Evolutionary conservation across 2,113 vertebrate genomes (phyloP), one percentile per base, ranked within the genome.

Genomic region (Gymnocephalus cernua): DNA sequence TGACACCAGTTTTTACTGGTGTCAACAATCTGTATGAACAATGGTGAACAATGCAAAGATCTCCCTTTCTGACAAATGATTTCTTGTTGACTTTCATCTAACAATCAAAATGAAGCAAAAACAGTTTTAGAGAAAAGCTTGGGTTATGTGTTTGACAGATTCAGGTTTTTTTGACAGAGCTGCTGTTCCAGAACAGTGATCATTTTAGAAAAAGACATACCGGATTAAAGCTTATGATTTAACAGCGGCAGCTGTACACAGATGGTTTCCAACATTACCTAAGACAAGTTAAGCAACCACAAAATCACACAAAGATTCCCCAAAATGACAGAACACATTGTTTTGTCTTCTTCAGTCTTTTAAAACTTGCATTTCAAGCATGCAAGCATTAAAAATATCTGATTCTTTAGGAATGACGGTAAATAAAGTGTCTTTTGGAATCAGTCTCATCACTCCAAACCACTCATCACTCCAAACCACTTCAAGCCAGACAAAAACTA

Each of bases 291-390:
- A 81, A 86, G 62, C n/a, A 87, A 80, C 47, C 61, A 27, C 64
- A 78, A 64, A 64, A 75, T 58, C 62, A 85, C 35, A 76, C n/a
- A 53, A 59, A 67, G 19, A 69, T 65, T 23, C 21, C 29, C 47
- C 13, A 3, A 35, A 77, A 71, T 27, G 16, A 56, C 38, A 44
- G 32, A 66, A 62, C 16, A 27, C 35, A 38, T 14, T 15, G 8
- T 68, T 82, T 62, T 13, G 9, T 72, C 6, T 25, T 6, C 32
- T 63, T 79, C 19, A 7, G 35, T 51, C 3, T 68, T 74, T 79
- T 54, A 81, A 76, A 86, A 82, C 74, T 29, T 76, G 44, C 56
- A 77, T 80, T 84, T 79, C 29, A 63, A 62, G 18, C 50, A 75
- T 61, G 73, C 82, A 83, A n/a, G 63, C 2, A 7, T 69, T 57